Conservation (phyloP, 2,888 invertebrate species). For the Trichacis sp. region DNA sequence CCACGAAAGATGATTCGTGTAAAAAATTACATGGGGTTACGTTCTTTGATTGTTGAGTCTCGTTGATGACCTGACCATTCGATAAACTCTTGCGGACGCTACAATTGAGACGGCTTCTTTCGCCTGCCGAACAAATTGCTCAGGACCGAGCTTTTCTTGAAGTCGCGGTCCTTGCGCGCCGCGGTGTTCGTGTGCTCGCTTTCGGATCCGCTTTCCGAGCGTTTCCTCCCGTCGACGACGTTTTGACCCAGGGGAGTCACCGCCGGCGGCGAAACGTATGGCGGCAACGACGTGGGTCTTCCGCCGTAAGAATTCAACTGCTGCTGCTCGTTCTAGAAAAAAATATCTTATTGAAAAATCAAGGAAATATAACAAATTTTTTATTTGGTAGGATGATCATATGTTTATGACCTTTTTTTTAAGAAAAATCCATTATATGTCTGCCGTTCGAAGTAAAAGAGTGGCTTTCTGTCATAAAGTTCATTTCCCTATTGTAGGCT, state of each 20-base stretch:
- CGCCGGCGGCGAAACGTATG: constrained; percentile 69
- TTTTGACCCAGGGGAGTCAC: constrained; percentile 55
- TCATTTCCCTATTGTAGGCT: too few species aligned
- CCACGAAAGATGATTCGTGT: not conserved
- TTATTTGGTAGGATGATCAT: too few species aligned
- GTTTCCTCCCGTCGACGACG: constrained; percentile 61
- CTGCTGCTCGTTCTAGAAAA: constrained; percentile 49
- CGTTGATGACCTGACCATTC: not conserved
- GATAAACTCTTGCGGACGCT: constrained; percentile 37
- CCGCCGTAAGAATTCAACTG: constrained; percentile 60
- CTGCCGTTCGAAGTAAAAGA: too few species aligned
- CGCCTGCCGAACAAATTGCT: constrained; percentile 63
- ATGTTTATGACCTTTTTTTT: not conserved
- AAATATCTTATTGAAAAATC: constrained; percentile 1
- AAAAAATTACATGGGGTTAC: not conserved
- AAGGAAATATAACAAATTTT: too few species aligned
- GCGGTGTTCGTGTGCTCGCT: constrained; percentile 68
- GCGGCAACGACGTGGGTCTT: constrained; percentile 67
- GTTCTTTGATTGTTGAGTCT: not conserved
- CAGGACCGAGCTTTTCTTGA: constrained; percentile 62
- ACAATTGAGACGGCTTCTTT: constrained; percentile 65
- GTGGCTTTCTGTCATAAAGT: too few species aligned
- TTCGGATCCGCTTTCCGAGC: constrained; percentile 67
- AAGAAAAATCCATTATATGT: too few species aligned
- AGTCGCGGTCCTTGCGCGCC: constrained; percentile 64